phyloP scores from a whole-genome alignment of 2,797 vertebrate species.

The Adelosebastes latens region DNA sequence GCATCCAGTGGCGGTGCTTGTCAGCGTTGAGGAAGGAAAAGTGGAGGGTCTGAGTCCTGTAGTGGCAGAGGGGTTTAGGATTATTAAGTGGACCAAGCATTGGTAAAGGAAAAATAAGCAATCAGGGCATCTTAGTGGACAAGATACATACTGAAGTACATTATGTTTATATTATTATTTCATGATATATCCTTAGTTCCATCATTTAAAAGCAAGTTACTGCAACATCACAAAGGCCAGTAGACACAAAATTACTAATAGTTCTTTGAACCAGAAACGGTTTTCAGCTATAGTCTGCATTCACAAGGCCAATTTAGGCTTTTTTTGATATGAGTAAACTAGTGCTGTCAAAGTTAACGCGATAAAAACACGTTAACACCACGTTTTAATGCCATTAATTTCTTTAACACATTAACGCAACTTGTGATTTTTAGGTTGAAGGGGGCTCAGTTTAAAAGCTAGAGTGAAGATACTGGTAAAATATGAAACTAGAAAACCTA shows the following conservation, averaged over 20 bases:
- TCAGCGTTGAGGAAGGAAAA: constrained; percentile 97
- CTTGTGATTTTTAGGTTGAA: too few relatives aligned
- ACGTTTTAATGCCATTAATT: too few relatives aligned
- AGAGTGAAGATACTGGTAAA: too few relatives aligned
- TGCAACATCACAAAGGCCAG: not conserved
- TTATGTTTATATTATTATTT: not conserved
- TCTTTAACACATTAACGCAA: too few relatives aligned
- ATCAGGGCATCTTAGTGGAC: not conserved
- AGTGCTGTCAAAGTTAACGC: too few relatives aligned
- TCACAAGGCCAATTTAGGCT: not conserved
- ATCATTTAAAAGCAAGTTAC: not conserved
- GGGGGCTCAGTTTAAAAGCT: too few relatives aligned
- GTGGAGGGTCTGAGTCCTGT: constrained; percentile 91
- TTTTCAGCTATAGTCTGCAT: not conserved
- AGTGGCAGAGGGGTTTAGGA: not conserved
- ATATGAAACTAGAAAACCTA: too few relatives aligned
- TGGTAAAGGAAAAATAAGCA: too few relatives aligned
- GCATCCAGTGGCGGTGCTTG: constrained; percentile 93
- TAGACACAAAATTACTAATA: not conserved
- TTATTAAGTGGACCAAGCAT: not conserved
- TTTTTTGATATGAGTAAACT: too few relatives aligned
- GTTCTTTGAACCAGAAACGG: not conserved
- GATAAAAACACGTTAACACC: too few relatives aligned
- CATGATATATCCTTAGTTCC: not conserved
- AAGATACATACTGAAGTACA: not conserved